Base-by-base conservation (phyloP, 2,888 invertebrate species). In the Tinea trinotella region DNA sequence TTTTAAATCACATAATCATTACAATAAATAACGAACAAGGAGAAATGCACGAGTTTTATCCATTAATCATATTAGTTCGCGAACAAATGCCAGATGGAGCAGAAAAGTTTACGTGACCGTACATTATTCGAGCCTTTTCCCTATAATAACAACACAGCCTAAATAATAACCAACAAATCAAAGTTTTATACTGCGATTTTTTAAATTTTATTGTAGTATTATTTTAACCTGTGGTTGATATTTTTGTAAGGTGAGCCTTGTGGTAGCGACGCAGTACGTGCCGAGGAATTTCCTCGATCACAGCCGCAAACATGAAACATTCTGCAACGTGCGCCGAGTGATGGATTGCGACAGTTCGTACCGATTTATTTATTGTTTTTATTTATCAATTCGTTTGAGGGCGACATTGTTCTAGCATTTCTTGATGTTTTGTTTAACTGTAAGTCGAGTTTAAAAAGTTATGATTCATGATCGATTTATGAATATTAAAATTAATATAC, bases 1-100 rank as follows among this genome's bases (percentile, higher is more conserved):
- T 50, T 50, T 24, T 13, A 24, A 50, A 50, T 24, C 50, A 50
- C 24, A 24, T 24, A 50, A 50, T 50, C 50, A 50, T 22, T 24
- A 50, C 50, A 50, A 50, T 50, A 50, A 22, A 50, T 50, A 50
- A 50, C 22, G 62, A 71, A 66, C 74, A 69, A 66, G 70, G 64
- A 62, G 66, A 60, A 57, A 53, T 66, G 70, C 63, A 66, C 64
- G 66, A 71, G 68, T 72, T 69, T 60, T 59, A 60, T 59, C 67
- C 69, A 76, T 76, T 74, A 74, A 75, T 76, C 76, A 75, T 70
- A 62, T 68, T 71, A 74, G 74, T 75, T 74, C 60, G 56, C 60
- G 64, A 70, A 73, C 71, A 71, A 70, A 70, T 70, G 66, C 66
- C 73, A 67, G 70, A 64, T 71, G 70, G 62, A 63, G 56, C 58